Evolutionary conservation across 2,888 invertebrate species (phyloP), one percentile per base, ranked within the genome.

Genomic region (Phorcus lineatus): DNA sequence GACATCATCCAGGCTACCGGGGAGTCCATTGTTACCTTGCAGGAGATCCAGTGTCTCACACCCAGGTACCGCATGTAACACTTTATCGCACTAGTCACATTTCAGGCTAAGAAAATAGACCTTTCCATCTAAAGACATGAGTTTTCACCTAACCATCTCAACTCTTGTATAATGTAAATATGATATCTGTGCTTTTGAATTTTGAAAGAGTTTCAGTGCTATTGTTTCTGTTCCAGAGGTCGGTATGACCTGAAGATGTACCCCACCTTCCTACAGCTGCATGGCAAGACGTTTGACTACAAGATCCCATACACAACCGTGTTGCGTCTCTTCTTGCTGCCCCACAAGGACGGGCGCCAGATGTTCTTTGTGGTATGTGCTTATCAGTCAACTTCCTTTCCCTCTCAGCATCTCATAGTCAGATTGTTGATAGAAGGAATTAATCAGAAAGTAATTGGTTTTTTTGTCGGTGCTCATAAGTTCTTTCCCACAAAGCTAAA

Each of bases 201-300:
- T 1, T 11, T 47, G 47, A 47, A 47, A 11, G 7, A 1, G 1
- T 47, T 47, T 6, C 47, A 47, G n/a, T n/a, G 6, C 6, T 22
- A 7, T 36, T 36, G 36, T 54, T n/a, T 67, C 75, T 93, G 90
- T 95, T 96, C 80, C 94, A 97, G 97, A 94, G 98, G 98, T 95
- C 97, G 98, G 86, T 98, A 98, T 92, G 98, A 98, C 93, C 97
- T 98, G 93, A 98, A 98, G 94, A 96, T 98, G 82, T 98, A 97
- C 93, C 96, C 97, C 77, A 95, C 96, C 0, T 97, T 97, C 93
- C 96, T 98, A 89, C 97, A 98, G 94, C 95, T 98, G 82, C 98
- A 98, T 91, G 98, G 98, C 90, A 99, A 99, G 95, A 99, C 99
- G 0, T 99, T 99, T 92, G 99, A 99, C 94, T 99, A 99, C 94